These are phyloP conservation scores for Eupithecia insigniata DNA, from an alignment of 2,888 invertebrate genomes.

Conservation along the genomic window DNA sequence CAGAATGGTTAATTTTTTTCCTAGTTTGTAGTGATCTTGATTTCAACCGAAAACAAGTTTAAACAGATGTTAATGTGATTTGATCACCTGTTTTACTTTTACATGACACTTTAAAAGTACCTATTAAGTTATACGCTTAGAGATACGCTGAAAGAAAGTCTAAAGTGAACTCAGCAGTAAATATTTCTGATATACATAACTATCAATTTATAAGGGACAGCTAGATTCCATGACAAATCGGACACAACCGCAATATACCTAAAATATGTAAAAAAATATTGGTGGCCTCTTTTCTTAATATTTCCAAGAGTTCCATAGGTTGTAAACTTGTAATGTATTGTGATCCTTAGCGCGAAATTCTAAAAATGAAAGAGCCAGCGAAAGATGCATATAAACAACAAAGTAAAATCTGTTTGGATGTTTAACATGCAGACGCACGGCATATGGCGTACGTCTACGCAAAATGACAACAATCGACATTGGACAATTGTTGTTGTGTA, in stretches of 20 bases:
- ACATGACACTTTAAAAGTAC: background rate
- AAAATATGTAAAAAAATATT: background rate
- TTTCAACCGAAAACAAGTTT: background rate
- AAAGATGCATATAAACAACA: slow-evolving; percentile 46
- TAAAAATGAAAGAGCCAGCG: slow-evolving; percentile 14
- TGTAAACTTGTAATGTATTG: too few species aligned
- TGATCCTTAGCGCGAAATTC: background rate
- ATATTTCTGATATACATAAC: background rate
- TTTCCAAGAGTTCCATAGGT: background rate
- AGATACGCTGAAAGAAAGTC: background rate
- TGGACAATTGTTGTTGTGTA: slow-evolving; percentile 78
- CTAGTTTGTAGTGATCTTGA: slow-evolving; percentile 6
- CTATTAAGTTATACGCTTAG: background rate
- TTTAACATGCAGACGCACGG: slow-evolving; percentile 70
- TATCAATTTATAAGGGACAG: background rate
- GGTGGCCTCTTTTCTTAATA: background rate
- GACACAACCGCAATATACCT: background rate
- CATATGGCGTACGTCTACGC: slow-evolving; percentile 75
- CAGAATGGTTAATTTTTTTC: slow-evolving; percentile 1
- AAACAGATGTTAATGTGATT: background rate
- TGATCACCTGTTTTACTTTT: background rate
- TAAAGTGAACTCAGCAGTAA: background rate
- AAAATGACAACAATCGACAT: slow-evolving; percentile 75
- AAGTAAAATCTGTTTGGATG: slow-evolving; percentile 63
- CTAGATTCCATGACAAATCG: background rate